Conservation (phyloP, 2,113 vertebrate species). For the Passerina amoena region DNA sequence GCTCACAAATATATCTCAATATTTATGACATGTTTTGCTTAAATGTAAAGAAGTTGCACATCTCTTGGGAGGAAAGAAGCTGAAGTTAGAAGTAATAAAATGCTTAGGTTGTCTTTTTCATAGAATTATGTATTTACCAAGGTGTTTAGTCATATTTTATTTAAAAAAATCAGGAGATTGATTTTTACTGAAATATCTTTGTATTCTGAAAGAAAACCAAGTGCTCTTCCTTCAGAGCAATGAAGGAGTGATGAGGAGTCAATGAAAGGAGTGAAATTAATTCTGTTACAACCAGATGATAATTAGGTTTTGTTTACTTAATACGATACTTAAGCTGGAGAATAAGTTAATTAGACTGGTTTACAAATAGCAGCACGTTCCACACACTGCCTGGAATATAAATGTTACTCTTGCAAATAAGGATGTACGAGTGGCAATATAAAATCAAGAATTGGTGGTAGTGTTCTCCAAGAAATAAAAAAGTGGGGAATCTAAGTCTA, state of each 20-base stretch:
- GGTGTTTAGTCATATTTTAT: not conserved
- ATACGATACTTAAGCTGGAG: not conserved
- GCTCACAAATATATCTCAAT: not conserved
- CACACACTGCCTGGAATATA: not conserved
- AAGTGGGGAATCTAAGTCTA: not conserved
- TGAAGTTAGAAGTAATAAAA: not conserved
- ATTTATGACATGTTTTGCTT: not conserved
- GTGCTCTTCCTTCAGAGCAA: not conserved
- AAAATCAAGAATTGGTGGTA: not conserved
- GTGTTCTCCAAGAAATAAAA: not conserved
- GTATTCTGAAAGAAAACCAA: not conserved
- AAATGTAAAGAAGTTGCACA: not conserved
- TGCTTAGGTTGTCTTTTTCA: not conserved
- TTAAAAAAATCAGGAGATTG: not conserved
- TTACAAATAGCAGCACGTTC: not conserved
- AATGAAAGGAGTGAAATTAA: not conserved
- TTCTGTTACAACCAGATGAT: not conserved
- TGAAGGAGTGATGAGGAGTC: not conserved
- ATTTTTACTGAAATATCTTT: not conserved
- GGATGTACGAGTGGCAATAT: not conserved
- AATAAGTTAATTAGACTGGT: conserved; percentile 11
- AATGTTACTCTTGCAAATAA: not conserved
- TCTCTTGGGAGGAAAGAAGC: not conserved
- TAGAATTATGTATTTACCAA: not conserved
- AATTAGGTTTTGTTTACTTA: conserved; percentile 24